Base-by-base conservation (phyloP, 1,140 invertebrate species). In the Trichonephila clavata region DNA sequence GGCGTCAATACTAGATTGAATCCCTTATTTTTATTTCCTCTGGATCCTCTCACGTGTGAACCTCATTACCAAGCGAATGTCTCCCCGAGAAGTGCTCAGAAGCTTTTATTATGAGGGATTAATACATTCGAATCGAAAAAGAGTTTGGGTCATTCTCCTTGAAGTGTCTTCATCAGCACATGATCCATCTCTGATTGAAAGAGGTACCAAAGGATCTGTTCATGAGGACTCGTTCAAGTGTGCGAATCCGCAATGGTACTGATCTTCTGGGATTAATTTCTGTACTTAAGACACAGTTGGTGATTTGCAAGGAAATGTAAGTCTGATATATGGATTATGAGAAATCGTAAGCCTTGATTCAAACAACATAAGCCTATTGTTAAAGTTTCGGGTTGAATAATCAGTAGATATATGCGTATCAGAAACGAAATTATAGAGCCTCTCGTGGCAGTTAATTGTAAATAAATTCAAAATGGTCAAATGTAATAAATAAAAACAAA, bases 161-260 rank as follows among this genome's bases (percentile, higher is more conserved):
- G 57, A 86, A 86, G 84, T 86, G 84, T 60, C 84, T 61, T 27
- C 24, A 86, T 86, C 84, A 86, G 84, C 84, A 86, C 50, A 24
- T 86, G 84, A 86, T 86, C 84, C 84, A 32, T 32, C 84, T 86
- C 84, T 61, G 84, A 86, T 86, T 86, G 84, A 86, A 86, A 86
- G 84, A 59, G 57, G n/a, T n/a, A 86, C 84, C 84, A 61, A 86
- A 60, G 84, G 16, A 32, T 77, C 68, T 24, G 68, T 77, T 77
- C 68, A 32, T 16, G 57, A 20, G 14, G 21, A 83, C n/a, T 61
- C 84, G 21, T 27, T 86, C 84, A 14, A 86, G 21, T 86, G 84
- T 60, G 57, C 27, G 57, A 86, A 32, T 61, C n/a, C 24, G 6
- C n/a, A 32, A 24, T 61, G 24, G 50, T 61, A 86, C 24, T 24